Evolutionary conservation across 2,888 invertebrate genomes (phyloP), one percentile per base, ranked within the genome.

Genomic region (Cylloceria caligata): DNA sequence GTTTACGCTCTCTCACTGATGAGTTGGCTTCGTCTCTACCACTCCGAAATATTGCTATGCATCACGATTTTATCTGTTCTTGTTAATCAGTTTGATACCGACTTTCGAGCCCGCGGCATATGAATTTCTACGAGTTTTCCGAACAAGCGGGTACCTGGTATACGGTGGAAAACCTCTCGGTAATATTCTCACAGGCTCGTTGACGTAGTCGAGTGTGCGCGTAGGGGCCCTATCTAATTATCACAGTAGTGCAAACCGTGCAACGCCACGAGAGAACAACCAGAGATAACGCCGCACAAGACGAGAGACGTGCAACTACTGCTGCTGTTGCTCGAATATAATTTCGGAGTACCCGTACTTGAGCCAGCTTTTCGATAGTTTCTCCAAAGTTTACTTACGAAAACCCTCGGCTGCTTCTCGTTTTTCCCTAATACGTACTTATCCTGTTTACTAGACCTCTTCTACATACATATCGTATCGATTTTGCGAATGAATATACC

Each of bases 11-110:
- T 24, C 6, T 42, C 16, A 47, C 27, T 6, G 34, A 47, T 60
- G 57, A 64, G 30, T 27, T 36, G 30, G 5, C 30, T n/a, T 62
- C 16, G 9, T 7, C 4, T 13, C 34, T 39, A 60, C 49, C 21
- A 39, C 47, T 34, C 34, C 49, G 39, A 30, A 52, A 47, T 49
- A 60, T 47, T 45, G 47, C n/a, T 42, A n/a, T 42, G 62, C 62
- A 42, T 65, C 34, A 84, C 68, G 65, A 84, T 86, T 85, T 86
- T 86, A 88, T 88, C 84, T 84, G 76, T 74, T 81, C 86, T 85
- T 85, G 87, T 86, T 88, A 88, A 87, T 88, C 87, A 86, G 84
- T 85, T 87, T 86, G 86, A 83, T 87, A 88, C 86, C 83, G 83
- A 86, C 84, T 87, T 87, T 78, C 81, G 80, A 74, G 86, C 60